A percentile compares a stretch with the other conserved stretches of the same genome.
These are phyloP conservation scores for Ctenomys sociabilis DNA, from an alignment of 2,113 vertebrate genomes.

Conservation along the genomic window DNA sequence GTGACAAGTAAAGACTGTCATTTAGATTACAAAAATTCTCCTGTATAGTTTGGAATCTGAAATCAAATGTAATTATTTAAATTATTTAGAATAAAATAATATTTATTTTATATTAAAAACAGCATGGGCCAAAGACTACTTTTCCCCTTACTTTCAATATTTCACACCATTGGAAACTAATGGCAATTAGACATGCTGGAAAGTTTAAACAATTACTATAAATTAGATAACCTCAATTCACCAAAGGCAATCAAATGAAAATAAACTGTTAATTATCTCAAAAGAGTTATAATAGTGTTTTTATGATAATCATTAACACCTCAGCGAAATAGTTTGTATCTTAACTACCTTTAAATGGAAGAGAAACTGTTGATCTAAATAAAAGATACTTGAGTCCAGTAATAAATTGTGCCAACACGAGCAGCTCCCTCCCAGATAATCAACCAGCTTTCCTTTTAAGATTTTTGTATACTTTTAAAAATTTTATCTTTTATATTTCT, in stretches of 20 bases:
- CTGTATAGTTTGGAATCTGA: background rate
- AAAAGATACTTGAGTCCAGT: too few relatives aligned
- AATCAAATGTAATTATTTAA: constrained; percentile 60
- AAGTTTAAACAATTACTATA: constrained; percentile 61
- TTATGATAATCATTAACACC: constrained; percentile 51
- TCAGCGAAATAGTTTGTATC: constrained; percentile 48
- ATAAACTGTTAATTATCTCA: constrained; percentile 65
- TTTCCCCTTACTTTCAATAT: constrained; percentile 24
- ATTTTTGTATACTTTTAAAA: too few relatives aligned
- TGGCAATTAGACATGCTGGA: constrained; percentile 55
- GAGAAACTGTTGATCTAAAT: background rate
- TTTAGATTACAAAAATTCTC: background rate
- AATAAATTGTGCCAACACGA: too few relatives aligned
- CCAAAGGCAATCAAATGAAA: constrained; percentile 53
- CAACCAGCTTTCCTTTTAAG: too few relatives aligned
- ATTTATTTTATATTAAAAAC: constrained; percentile 49
- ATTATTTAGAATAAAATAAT: constrained; percentile 70
- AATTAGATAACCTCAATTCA: constrained; percentile 60
- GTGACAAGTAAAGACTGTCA: background rate
- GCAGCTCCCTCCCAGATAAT: too few relatives aligned
- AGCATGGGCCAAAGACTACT: constrained; percentile 38
- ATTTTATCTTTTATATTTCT: too few relatives aligned
- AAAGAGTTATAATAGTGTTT: constrained; percentile 54
- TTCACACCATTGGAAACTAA: constrained; percentile 57
- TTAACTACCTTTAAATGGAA: constrained; percentile 27